Percentiles rank a stretch among this genome's conserved stretches.
Evolutionary conservation across 2,113 vertebrate genomes (phyloP).

Genomic region (Neotragus pygmaeus): DNA sequence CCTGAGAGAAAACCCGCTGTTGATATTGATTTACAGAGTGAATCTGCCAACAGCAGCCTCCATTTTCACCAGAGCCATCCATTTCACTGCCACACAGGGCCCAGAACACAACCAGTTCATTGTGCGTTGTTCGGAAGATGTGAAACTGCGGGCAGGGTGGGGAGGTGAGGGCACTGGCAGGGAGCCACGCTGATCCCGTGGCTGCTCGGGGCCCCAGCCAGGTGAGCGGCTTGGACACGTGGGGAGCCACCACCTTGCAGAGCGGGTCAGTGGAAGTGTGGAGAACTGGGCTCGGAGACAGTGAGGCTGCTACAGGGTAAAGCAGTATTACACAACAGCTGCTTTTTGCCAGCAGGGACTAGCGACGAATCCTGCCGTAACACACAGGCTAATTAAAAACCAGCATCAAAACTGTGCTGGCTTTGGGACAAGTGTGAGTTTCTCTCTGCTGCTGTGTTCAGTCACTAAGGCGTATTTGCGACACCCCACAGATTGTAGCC

Average conservation of each 20-base stretch:
- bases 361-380: not conserved
- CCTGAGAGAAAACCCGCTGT: constrained; percentile 38
- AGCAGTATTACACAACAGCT: not conserved
- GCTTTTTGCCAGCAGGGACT: not conserved
- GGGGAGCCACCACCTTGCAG: not conserved
- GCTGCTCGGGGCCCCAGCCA: not conserved
- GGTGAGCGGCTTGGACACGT: not conserved
- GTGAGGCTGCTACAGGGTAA: not conserved
- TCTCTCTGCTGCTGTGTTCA: not conserved
- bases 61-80: not conserved
- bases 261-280: not conserved
- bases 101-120: constrained; percentile 3
- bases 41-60: constrained; percentile 31
- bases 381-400: not conserved
- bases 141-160: not conserved
- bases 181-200: not conserved
- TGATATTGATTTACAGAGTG: constrained; percentile 30
- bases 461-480: not conserved
- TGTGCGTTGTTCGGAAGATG: not conserved
- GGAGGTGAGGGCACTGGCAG: not conserved
- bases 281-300: not conserved
- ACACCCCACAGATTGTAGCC: not conserved
- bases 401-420: not conserved
- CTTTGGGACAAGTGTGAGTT: not conserved
- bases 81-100: not conserved